Evolutionary conservation across 1,140 invertebrate species (phyloP).

Genomic region (Pectinophora gossypiella): DNA sequence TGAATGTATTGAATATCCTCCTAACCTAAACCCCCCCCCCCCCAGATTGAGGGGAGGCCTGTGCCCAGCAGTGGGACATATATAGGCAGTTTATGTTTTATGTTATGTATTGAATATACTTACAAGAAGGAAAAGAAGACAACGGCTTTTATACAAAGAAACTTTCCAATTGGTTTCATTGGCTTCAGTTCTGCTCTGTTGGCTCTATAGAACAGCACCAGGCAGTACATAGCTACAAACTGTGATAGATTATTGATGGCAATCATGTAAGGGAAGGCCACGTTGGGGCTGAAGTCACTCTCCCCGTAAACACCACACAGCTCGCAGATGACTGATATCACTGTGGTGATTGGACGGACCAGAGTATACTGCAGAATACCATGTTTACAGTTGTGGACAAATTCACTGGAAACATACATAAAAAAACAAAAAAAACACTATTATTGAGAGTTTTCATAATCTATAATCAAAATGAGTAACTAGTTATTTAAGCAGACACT

Average conservation of each 20-base stretch:
- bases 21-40: too few relatives aligned
- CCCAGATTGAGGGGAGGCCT: too few relatives aligned
- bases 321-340: constrained; percentile 93
- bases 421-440: too few relatives aligned
- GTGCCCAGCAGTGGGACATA: too few relatives aligned
- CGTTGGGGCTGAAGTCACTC: constrained; percentile 89
- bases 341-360: constrained; percentile 90
- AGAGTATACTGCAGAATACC: constrained; percentile 96
- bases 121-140: constrained; percentile 99
- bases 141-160: constrained; percentile 98
- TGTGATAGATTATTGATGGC: constrained; percentile 96
- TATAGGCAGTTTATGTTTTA: too few relatives aligned
- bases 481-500: too few relatives aligned
- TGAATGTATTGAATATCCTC: too few relatives aligned
- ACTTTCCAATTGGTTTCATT: constrained; percentile 96
- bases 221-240: constrained; percentile 96
- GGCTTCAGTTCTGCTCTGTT: constrained; percentile 90
- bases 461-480: too few relatives aligned
- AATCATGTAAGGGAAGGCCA: constrained; percentile 93
- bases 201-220: constrained; percentile 95
- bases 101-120: too few relatives aligned
- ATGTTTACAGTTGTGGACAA: constrained; percentile 96
- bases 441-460: too few relatives aligned
- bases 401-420: constrained; percentile 78
- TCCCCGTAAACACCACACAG: constrained; percentile 91